These are phyloP conservation scores for Eriocheir sinensis DNA, from an alignment of 1,140 invertebrate species.

Conservation along the genomic window DNA sequence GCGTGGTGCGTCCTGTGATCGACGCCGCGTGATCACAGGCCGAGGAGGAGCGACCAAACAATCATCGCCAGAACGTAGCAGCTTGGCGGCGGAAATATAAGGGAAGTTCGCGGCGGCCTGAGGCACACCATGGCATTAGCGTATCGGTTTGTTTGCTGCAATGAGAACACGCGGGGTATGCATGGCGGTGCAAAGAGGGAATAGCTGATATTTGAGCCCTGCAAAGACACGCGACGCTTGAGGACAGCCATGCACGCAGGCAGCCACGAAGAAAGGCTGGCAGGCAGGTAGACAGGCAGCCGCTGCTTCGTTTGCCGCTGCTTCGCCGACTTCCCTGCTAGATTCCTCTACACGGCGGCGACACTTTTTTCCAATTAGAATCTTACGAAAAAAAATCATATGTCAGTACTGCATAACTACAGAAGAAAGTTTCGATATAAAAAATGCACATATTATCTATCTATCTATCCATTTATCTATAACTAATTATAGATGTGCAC, in stretches of 20 bases:
- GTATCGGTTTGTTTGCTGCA: not conserved
- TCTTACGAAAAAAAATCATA: no score
- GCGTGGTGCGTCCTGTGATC: not conserved
- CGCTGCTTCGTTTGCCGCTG: not conserved
- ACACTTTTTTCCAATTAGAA: no score
- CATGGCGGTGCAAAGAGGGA: slow-evolving; percentile 2
- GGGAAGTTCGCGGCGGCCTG: not conserved
- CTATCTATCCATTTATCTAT: no score
- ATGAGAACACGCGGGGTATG: not conserved
- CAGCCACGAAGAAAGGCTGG: no score
- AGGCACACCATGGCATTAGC: not conserved
- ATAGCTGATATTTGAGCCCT: not conserved
- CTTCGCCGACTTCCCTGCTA: not conserved
- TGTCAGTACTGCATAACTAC: no score
- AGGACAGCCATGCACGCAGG: not conserved
- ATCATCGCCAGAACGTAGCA: not conserved
- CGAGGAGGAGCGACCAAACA: not conserved
- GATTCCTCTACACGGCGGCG: no score
- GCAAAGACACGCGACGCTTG: not conserved
- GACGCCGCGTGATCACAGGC: not conserved
- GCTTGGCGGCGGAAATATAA: not conserved
- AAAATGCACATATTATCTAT: no score
- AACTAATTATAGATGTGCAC: no score
- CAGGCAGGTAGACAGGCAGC: not conserved
- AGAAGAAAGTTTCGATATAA: no score